These are phyloP conservation scores for Donacobius atricapilla DNA, from an alignment of 2,113 vertebrate genomes.

Conservation along the genomic window DNA sequence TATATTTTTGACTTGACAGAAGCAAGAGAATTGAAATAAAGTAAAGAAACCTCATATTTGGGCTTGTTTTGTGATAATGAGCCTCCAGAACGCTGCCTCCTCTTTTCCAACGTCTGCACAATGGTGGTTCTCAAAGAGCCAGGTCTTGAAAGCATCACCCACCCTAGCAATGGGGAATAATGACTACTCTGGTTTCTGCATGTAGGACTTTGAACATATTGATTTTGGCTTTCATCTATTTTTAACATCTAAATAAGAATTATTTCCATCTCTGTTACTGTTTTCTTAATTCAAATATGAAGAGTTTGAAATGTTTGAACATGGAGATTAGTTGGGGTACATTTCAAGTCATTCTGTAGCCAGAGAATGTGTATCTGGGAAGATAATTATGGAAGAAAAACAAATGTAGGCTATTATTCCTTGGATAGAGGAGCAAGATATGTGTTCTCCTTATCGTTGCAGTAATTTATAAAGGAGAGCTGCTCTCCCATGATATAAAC, in stretches of 20 bases:
- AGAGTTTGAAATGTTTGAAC: background rate
- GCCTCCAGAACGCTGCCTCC: background rate
- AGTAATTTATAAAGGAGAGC: background rate
- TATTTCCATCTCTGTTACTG: background rate
- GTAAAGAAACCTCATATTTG: background rate
- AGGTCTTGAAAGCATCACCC: background rate
- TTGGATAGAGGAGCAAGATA: background rate
- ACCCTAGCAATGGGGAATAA: background rate
- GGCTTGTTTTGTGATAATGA: background rate
- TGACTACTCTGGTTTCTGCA: background rate
- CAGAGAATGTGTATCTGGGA: background rate
- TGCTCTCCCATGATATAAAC: background rate
- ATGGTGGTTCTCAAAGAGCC: background rate
- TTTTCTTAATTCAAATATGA: background rate
- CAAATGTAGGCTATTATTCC: background rate
- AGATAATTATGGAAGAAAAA: slow-evolving; percentile 5
- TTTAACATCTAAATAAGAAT: background rate
- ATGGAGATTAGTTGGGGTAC: background rate
- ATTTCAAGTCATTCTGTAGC: background rate
- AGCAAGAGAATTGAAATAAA: background rate
- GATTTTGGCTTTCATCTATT: background rate
- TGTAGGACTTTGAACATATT: background rate
- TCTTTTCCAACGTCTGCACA: background rate
- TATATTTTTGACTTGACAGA: background rate
- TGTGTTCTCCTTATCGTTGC: background rate